Evolutionary conservation across 2,113 vertebrate genomes (phyloP).

Genomic region (Speoplatyrhinus poulsoni): DNA sequence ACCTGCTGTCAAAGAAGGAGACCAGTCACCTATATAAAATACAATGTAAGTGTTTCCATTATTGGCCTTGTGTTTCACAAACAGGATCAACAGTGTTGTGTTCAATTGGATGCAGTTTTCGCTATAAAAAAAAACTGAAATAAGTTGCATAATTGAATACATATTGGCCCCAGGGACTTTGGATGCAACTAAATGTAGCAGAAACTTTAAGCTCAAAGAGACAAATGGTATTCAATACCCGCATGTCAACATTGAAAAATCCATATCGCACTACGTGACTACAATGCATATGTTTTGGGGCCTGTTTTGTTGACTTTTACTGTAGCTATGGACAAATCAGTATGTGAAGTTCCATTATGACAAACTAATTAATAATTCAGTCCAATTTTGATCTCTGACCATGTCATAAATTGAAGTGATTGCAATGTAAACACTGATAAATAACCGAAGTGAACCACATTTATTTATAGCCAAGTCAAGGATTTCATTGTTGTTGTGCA

Average conservation of each 20-base stretch:
- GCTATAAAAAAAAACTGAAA: constrained; percentile 26
- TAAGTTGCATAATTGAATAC: constrained; percentile 27
- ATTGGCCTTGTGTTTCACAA: background rate
- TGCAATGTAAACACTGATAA: background rate
- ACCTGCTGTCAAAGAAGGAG: constrained; percentile 93
- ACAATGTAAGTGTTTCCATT: constrained; percentile 79
- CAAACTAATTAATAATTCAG: no score
- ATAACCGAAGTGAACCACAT: constrained; percentile 43
- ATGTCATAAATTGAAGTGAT: no score
- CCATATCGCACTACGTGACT: background rate
- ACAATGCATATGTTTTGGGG: constrained; percentile 11
- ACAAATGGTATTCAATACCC: background rate
- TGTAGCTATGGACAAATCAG: constrained; percentile 41
- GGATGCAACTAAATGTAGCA: constrained; percentile 16
- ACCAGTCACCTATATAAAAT: constrained; percentile 96
- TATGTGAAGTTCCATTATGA: no score
- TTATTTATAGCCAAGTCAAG: constrained; percentile 35
- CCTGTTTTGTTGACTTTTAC: background rate
- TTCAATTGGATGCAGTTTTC: constrained; percentile 27
- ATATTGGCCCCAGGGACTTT: constrained; percentile 16
- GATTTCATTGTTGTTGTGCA: constrained; percentile 50
- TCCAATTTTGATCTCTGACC: no score
- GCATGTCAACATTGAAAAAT: background rate
- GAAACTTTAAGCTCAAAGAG: background rate
- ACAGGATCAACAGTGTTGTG: background rate